A percentile compares a stretch with the other conserved stretches of the same genome.
phyloP scores from a whole-genome alignment of 2,797 vertebrate genomes.

The Acridotheres tristis region DNA sequence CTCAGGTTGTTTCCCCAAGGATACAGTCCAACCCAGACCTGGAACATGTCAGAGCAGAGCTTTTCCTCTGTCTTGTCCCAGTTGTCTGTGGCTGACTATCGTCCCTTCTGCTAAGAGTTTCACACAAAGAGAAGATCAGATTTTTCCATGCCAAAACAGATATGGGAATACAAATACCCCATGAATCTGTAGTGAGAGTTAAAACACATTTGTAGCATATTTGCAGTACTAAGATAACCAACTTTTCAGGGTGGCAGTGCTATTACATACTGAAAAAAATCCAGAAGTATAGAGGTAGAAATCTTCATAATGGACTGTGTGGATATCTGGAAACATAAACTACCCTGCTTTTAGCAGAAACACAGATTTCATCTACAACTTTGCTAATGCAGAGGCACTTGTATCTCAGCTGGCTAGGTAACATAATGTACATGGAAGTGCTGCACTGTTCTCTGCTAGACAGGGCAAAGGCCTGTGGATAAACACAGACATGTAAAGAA shows the following conservation, averaged over 20 bases:
- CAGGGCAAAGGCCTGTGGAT: not conserved
- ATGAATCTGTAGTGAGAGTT: not conserved
- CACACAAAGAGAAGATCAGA: not conserved
- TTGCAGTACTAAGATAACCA: not conserved
- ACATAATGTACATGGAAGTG: not conserved
- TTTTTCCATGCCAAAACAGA: not conserved
- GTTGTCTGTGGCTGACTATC: not conserved
- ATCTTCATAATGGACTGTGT: not conserved
- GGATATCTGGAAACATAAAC: not conserved
- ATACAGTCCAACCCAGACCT: not conserved
- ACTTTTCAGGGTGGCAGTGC: not conserved
- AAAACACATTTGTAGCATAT: not conserved
- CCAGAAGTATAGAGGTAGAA: not conserved
- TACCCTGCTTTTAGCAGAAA: not conserved
- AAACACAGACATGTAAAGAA: not conserved
- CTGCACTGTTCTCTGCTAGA: not conserved
- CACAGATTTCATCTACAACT: not conserved
- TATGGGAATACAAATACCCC: not conserved
- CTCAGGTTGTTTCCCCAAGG: not conserved
- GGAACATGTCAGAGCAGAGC: not conserved
- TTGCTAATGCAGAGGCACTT: not conserved
- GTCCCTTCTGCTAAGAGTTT: not conserved
- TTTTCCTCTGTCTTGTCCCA: not conserved
- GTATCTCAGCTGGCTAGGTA: not conserved
- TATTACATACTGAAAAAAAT: not conserved